These are phyloP conservation scores for Trachelus stipa DNA, from an alignment of 2,888 invertebrate species.

Conservation along the genomic window DNA sequence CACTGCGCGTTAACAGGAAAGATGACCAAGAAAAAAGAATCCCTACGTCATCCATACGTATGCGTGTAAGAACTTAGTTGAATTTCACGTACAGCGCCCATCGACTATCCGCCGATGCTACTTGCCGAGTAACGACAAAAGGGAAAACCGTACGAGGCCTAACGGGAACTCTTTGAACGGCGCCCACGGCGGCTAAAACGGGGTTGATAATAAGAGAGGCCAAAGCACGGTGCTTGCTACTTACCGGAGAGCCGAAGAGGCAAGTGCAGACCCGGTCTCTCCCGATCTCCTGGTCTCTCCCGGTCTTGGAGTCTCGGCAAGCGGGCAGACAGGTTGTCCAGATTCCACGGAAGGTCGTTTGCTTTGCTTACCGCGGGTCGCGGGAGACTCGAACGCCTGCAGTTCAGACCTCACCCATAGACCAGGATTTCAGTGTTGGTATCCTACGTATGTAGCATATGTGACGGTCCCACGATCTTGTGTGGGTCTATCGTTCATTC, in stretches of 20 bases:
- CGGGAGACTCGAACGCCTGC: slow-evolving; percentile 47
- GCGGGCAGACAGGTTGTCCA: slow-evolving; percentile 66
- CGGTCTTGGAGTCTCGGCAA: slow-evolving; percentile 36
- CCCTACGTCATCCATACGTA: not conserved
- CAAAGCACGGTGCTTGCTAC: not conserved
- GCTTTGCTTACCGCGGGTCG: slow-evolving; percentile 65
- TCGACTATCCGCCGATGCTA: not conserved
- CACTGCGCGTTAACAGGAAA: not conserved
- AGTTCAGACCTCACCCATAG: slow-evolving; percentile 41
- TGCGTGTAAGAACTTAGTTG: not conserved
- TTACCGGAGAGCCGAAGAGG: slow-evolving; percentile 39
- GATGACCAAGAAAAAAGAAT: not conserved
- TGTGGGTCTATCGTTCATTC: not conserved
- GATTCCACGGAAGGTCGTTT: slow-evolving; percentile 67
- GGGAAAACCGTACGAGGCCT: not conserved
- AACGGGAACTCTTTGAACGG: slow-evolving; percentile 5
- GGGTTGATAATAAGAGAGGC: slow-evolving; percentile 1
- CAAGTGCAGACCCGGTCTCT: slow-evolving; percentile 47
- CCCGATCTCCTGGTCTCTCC: not conserved
- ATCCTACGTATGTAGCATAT: not conserved
- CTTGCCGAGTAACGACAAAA: not conserved
- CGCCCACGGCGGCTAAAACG: slow-evolving; percentile 9
- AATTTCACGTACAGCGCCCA: not conserved
- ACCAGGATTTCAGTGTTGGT: not conserved
- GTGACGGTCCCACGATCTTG: not conserved